Base-by-base conservation (phyloP, 2,113 vertebrate species). In the Mustelus asterias region DNA sequence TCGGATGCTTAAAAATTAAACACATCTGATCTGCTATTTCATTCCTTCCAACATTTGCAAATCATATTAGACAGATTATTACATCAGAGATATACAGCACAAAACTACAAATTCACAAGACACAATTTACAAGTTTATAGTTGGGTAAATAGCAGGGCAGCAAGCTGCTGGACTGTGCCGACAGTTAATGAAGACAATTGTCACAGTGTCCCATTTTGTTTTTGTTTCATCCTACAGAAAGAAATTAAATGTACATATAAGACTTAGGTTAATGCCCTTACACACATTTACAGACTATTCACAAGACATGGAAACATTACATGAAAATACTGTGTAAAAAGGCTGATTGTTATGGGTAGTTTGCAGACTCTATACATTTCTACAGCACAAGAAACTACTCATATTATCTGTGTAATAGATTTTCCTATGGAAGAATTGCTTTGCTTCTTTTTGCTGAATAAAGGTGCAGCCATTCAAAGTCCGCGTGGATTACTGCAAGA, bases 231-330 rank as follows among this genome's bases (percentile, higher is more conserved):
- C 97, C 97, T 98, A 98, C 97, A 97, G 97, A 97, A 97, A 97
- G 97, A 98, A 97, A 97, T 97, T 97, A 96, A 97, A 98, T 98
- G 96, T 97, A 98, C 98, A 98, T 96, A 93, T 83, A 96, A 29
- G 94, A 95, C 78, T 60, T 80, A 97, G 97, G 97, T 97, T 98
- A 98, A 98, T 98, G 98, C 98, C 98, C 98, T 98, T 97, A 98
- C 97, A 98, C 97, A 98, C 97, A 97, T 97, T 96, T 97, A 96
- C 97, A 97, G 96, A 97, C 97, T 97, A 97, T 97, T 98, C 96
- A 96, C 97, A 97, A 98, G 97, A 97, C 97, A 97, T 97, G 97
- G 98, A 98, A 97, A 98, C 97, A 97, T 97, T 97, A 97, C 97
- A 97, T 96, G 97, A 96, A 96, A 96, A 97, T 96, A 22, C 96